Percentiles rank a stretch among this genome's conserved stretches.
Conservation (phyloP, 2,888 invertebrate species). For the Ornithoptera priamus region DNA sequence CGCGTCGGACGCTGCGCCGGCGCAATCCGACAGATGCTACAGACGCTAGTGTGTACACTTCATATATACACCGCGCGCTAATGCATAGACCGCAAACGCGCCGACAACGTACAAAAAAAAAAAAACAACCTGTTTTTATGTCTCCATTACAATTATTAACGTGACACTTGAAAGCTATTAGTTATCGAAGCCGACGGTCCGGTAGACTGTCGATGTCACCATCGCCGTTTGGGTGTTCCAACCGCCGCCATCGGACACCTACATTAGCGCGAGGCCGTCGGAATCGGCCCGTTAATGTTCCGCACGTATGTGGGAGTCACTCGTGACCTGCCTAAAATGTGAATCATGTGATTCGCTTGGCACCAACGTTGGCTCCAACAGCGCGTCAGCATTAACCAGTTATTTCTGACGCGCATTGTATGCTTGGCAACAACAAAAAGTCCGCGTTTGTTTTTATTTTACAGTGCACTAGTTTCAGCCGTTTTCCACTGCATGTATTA, state of each 20-base stretch:
- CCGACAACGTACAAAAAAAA: neutral
- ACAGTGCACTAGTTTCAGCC: constrained; percentile 12
- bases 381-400: constrained; percentile 58
- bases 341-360: constrained; percentile 76
- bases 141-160: constrained; percentile 37
- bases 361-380: constrained; percentile 62
- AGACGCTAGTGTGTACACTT: no score
- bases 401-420: constrained; percentile 62
- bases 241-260: neutral
- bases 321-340: constrained; percentile 71
- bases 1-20: constrained; percentile 16
- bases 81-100: constrained; percentile 7
- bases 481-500: neutral
- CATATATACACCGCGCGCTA: no score
- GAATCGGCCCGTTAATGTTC: constrained; percentile 20
- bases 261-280: constrained; percentile 21
- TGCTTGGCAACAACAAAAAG: constrained; percentile 59
- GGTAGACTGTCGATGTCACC: neutral
- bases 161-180: constrained; percentile 4
- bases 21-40: constrained; percentile 10
- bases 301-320: constrained; percentile 51
- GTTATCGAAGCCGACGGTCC: neutral
- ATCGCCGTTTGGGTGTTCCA: neutral
- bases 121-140: constrained; percentile 36
- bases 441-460: constrained; percentile 10